Percentiles rank a stretch among this genome's conserved stretches.
Conservation (phyloP, 92 coral and sea anemone species). For the Siderastrea radians region DNA sequence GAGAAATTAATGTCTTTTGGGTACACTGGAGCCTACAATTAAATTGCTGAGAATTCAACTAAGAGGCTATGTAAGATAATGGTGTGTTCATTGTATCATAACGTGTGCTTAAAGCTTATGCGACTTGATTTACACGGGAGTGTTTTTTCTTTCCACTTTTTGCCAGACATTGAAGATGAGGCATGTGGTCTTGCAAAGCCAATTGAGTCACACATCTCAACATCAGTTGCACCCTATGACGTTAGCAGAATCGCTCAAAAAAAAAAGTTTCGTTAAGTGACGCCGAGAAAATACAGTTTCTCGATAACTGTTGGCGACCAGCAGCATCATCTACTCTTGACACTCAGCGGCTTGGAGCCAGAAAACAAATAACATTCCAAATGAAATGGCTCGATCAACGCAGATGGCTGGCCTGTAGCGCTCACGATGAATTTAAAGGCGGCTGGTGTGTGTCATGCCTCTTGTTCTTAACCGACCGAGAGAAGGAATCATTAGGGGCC, state of each 20-base stretch:
- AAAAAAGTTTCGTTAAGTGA: constrained; percentile 18
- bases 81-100: too few relatives aligned
- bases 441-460: constrained; percentile 48
- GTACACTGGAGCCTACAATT: neutral
- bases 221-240: constrained; percentile 16
- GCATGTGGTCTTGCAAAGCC: constrained; percentile 8
- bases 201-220: constrained; percentile 5
- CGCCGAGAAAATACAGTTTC: constrained; percentile 37
- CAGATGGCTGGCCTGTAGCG: constrained; percentile 62
- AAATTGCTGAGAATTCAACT: neutral
- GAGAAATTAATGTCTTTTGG: too few relatives aligned
- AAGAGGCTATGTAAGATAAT: too few relatives aligned
- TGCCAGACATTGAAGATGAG: constrained; percentile 1
- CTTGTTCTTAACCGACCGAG: constrained; percentile 52
- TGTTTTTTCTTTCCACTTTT: constrained; percentile 6
- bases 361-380: constrained; percentile 68
- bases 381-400: constrained; percentile 70
- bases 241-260: constrained; percentile 5
- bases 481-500: constrained; percentile 50
- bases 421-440: constrained; percentile 33
- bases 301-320: constrained; percentile 33
- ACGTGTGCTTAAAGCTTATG: neutral
- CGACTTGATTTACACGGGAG: neutral
- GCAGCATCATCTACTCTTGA: constrained; percentile 41
- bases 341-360: constrained; percentile 44